Evolutionary conservation across 2,797 vertebrate species (phyloP).

Genomic region (Danio choprae): DNA sequence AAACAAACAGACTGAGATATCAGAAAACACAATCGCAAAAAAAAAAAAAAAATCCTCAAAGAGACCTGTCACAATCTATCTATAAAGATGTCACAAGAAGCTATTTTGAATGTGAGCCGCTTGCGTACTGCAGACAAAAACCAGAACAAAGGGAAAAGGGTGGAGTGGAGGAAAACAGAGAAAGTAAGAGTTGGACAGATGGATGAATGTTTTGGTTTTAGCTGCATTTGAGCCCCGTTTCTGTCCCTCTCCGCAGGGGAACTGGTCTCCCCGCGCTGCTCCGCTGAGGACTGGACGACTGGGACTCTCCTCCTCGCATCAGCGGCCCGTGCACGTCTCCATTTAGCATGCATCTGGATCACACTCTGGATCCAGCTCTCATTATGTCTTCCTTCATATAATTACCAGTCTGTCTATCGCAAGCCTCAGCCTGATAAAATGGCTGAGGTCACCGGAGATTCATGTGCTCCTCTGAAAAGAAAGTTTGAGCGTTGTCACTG

Average conservation of each 20-base stretch:
- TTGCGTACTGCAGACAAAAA: conserved; percentile 37
- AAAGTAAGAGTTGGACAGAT: conserved; percentile 69
- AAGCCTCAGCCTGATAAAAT: conserved; percentile 37
- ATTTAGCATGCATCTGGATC: conserved; percentile 67
- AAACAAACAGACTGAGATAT: conserved; percentile 47
- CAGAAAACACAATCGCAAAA: conserved; percentile 48
- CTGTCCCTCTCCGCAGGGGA: conserved; percentile 72
- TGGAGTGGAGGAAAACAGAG: conserved; percentile 40
- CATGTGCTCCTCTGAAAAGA: conserved; percentile 18
- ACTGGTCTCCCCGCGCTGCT: conserved; percentile 71
- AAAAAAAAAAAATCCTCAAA: conserved; percentile 30
- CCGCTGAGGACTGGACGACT: conserved; percentile 73
- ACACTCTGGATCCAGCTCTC: conserved; percentile 49
- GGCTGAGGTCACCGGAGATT: conserved; percentile 15
- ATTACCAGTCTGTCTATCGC: conserved; percentile 51
- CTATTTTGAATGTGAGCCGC: conserved; percentile 37
- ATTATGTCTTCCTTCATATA: conserved; percentile 54
- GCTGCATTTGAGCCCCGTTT: conserved; percentile 76
- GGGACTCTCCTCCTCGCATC: conserved; percentile 68
- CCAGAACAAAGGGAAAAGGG: conserved; percentile 36
- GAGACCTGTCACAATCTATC: conserved; percentile 51
- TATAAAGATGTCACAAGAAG: conserved; percentile 45
- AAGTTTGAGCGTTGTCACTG: conserved; percentile 25
- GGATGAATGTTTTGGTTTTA: conserved; percentile 69
- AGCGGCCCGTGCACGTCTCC: conserved; percentile 69